A percentile compares a stretch with the other conserved stretches of the same genome.
These are phyloP conservation scores for Iselma pallidipennis DNA, from an alignment of 2,888 invertebrate genomes.

Conservation along the genomic window DNA sequence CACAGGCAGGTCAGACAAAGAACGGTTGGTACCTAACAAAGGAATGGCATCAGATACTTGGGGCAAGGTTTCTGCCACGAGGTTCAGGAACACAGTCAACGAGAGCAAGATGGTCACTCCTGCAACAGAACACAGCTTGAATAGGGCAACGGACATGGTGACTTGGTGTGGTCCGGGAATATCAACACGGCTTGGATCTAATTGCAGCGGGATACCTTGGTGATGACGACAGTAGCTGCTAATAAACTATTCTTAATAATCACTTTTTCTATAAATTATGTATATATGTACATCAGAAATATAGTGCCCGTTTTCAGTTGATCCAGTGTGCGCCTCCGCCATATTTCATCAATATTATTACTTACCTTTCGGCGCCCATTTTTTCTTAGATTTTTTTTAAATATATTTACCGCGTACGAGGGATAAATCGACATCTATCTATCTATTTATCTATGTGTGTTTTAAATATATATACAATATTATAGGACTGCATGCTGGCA, in stretches of 20 bases:
- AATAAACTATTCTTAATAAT: not conserved
- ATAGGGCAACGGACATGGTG: slow-evolving; percentile 52
- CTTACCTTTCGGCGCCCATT: slow-evolving; percentile 26
- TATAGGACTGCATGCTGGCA: slow-evolving; percentile 36
- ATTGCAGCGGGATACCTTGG: not conserved
- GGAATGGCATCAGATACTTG: slow-evolving; percentile 99
- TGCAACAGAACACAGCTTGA: slow-evolving; percentile 77
- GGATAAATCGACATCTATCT: not conserved
- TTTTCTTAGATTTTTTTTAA: not conserved
- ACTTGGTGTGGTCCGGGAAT: slow-evolving; percentile 22
- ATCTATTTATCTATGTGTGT: too few species aligned
- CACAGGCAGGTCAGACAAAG: slow-evolving; percentile 59
- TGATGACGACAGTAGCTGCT: not conserved
- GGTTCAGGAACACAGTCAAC: slow-evolving; percentile 99
- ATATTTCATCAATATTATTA: slow-evolving; percentile 3
- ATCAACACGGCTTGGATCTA: not conserved
- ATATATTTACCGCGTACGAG: too few species aligned
- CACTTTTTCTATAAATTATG: not conserved
- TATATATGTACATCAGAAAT: not conserved
- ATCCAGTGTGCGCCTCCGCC: slow-evolving; percentile 18
- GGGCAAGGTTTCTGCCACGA: slow-evolving; percentile 99
- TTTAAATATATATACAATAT: slow-evolving; percentile 5
- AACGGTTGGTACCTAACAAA: slow-evolving; percentile 86
- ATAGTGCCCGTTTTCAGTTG: slow-evolving; percentile 1
- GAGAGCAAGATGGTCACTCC: slow-evolving; percentile 99